A percentile compares a stretch with the other conserved stretches of the same genome.
phyloP scores from a whole-genome alignment of 2,797 vertebrate genomes.

The Crenichthys baileyi region DNA sequence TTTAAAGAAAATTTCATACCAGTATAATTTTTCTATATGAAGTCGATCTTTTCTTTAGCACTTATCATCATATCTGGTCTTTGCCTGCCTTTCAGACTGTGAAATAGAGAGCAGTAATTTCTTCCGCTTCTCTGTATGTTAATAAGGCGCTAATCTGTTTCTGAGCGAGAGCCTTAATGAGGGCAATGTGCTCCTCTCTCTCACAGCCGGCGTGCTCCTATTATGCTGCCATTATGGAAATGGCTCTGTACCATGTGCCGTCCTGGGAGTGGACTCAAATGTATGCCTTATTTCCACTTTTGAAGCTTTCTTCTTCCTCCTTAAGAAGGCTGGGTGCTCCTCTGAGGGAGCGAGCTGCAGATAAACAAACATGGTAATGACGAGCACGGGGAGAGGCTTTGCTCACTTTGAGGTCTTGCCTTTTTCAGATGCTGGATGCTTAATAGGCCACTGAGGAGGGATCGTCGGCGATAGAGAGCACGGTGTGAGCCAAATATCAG shows the following conservation, averaged over 20 bases:
- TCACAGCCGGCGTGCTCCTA: constrained; percentile 66
- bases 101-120: constrained; percentile 82
- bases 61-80: constrained; percentile 74
- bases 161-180: constrained; percentile 81
- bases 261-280: constrained; percentile 75
- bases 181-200: constrained; percentile 73
- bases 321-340: constrained; percentile 77
- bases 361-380: constrained; percentile 85
- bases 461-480: constrained; percentile 49
- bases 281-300: constrained; percentile 81
- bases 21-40: constrained; percentile 69
- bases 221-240: constrained; percentile 81
- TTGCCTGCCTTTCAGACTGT: constrained; percentile 76
- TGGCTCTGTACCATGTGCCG: constrained; percentile 52
- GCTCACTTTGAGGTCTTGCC: constrained; percentile 68
- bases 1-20: constrained; percentile 63
- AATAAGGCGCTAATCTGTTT: constrained; percentile 83
- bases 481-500: constrained; percentile 45
- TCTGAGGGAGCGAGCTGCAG: constrained; percentile 69
- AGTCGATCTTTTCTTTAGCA: constrained; percentile 70
- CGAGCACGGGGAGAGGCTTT: constrained; percentile 67
- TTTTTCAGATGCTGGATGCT: constrained; percentile 63
- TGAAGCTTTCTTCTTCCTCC: constrained; percentile 74
- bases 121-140: constrained; percentile 81
- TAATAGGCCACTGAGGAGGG: constrained; percentile 74